These are phyloP conservation scores for Ifrita kowaldi DNA, from an alignment of 2,113 vertebrate species.

Conservation along the genomic window DNA sequence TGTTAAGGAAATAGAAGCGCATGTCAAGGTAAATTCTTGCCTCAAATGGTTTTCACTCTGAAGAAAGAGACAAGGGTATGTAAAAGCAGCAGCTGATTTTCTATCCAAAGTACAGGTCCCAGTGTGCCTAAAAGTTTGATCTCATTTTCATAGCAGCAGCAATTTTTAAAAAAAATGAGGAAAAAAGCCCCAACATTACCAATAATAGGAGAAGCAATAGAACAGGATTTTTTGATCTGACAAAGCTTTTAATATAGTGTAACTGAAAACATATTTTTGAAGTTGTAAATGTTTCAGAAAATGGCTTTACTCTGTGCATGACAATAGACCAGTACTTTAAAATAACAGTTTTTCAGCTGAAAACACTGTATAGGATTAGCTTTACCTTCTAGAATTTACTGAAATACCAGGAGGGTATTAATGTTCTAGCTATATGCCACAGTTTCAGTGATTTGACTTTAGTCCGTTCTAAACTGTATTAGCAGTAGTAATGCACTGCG, in stretches of 20 bases:
- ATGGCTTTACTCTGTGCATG: neutral
- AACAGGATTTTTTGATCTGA: neutral
- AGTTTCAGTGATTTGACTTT: neutral
- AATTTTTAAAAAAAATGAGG: neutral
- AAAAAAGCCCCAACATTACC: accelerated
- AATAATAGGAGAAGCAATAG: neutral
- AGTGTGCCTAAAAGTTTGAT: neutral
- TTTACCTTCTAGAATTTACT: neutral
- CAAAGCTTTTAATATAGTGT: neutral
- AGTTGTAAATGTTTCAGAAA: neutral
- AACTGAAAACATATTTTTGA: neutral
- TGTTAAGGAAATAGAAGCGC: neutral
- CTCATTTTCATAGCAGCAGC: neutral
- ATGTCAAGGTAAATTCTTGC: neutral
- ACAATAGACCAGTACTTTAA: neutral
- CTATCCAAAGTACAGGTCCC: neutral
- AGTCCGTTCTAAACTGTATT: neutral
- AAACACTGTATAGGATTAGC: neutral
- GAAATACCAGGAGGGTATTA: neutral
- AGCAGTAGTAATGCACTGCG: neutral
- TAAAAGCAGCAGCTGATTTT: neutral
- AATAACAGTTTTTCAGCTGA: neutral
- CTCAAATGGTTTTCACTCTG: neutral
- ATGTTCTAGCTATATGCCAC: neutral
- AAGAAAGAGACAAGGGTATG: neutral